These are phyloP conservation scores for Camptogramma bilineatum DNA, from an alignment of 2,888 invertebrate species.

Conservation along the genomic window DNA sequence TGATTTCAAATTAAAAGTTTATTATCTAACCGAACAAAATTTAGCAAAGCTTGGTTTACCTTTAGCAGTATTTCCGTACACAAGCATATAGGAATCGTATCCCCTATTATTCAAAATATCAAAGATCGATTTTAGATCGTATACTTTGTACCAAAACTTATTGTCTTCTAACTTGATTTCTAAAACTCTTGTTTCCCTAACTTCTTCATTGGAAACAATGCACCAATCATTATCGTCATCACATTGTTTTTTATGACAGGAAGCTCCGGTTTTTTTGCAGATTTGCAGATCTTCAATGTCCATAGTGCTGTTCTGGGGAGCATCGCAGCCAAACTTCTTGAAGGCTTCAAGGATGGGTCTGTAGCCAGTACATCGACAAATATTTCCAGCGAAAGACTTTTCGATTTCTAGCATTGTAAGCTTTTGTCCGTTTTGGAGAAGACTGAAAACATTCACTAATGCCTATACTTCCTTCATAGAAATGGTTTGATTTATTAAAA, in stretches of 20 bases:
- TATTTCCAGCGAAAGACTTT: slow-evolving; percentile 88
- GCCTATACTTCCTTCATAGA: not conserved
- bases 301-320: slow-evolving; percentile 49
- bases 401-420: slow-evolving; percentile 87
- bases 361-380: slow-evolving; percentile 91
- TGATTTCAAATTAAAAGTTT: not conserved
- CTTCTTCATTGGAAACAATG: slow-evolving; percentile 32
- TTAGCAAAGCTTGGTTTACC: slow-evolving; percentile 70
- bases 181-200: slow-evolving; percentile 43
- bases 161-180: slow-evolving; percentile 66
- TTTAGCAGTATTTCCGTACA: slow-evolving; percentile 90
- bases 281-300: slow-evolving; percentile 63
- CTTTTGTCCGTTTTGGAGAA: slow-evolving; percentile 67
- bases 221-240: slow-evolving; percentile 43
- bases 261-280: slow-evolving; percentile 45
- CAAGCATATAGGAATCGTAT: slow-evolving; percentile 83
- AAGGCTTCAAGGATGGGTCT: slow-evolving; percentile 87
- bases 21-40: not conserved
- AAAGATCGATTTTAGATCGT: slow-evolving; percentile 79
- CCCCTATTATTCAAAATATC: slow-evolving; percentile 75
- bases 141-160: slow-evolving; percentile 83
- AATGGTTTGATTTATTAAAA: too few relatives aligned
- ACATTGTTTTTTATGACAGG: slow-evolving; percentile 38
- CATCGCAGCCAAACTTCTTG: slow-evolving; percentile 84
- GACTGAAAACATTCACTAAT: slow-evolving; percentile 53